These are phyloP conservation scores for Platichthys stellatus DNA, from an alignment of 2,113 vertebrate genomes.

Conservation along the genomic window DNA sequence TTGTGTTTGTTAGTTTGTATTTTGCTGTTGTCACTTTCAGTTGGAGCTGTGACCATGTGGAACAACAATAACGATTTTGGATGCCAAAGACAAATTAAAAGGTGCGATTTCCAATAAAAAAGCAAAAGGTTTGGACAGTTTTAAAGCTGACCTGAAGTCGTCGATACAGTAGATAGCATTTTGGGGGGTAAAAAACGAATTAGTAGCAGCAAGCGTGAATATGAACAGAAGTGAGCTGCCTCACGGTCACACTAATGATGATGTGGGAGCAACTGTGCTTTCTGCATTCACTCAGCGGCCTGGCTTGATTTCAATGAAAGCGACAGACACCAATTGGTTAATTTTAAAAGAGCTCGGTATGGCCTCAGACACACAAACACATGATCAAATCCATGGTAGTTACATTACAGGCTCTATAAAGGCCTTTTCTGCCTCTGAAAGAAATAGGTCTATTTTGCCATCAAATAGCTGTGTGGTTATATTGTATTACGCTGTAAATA, in stretches of 20 bases:
- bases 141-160: background rate
- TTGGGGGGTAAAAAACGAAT: slow-evolving; percentile 26
- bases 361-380: slow-evolving; percentile 20
- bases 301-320: slow-evolving; percentile 26
- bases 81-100: too few species aligned
- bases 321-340: slow-evolving; percentile 24
- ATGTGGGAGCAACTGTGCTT: slow-evolving; percentile 44
- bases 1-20: too few species aligned
- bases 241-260: slow-evolving; percentile 37
- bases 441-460: slow-evolving; percentile 8
- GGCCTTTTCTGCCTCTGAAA: background rate
- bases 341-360: slow-evolving; percentile 23
- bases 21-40: too few species aligned
- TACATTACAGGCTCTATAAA: slow-evolving; percentile 2
- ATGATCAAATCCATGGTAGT: slow-evolving; percentile 7
- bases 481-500: slow-evolving; percentile 37
- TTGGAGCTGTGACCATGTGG: too few species aligned
- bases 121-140: background rate
- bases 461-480: slow-evolving; percentile 1
- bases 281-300: slow-evolving; percentile 30
- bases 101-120: background rate
- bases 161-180: slow-evolving; percentile 9
- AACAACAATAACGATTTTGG: too few species aligned
- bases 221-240: slow-evolving; percentile 44
- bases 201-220: slow-evolving; percentile 39